Evolutionary conservation across 92 coral and sea anemone genomes (phyloP).

Genomic region (Umimayanthus chanpuru): DNA sequence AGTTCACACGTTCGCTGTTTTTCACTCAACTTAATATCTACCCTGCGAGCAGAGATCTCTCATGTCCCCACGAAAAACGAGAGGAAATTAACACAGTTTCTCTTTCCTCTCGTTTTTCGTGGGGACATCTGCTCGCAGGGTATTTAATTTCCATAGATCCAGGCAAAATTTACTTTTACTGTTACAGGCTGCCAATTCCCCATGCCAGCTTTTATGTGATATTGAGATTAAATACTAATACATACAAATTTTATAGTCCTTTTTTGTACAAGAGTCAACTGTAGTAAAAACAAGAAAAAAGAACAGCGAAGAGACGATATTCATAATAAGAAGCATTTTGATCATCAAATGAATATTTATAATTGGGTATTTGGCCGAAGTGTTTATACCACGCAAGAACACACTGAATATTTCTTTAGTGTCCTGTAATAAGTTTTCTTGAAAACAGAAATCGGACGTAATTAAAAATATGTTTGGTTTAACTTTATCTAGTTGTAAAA

Average conservation of each 20-base stretch:
- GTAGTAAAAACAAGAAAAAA: background rate
- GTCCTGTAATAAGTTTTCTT: background rate
- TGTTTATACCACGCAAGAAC: background rate
- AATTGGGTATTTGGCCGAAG: background rate
- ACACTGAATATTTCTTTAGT: background rate
- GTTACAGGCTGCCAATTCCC: background rate
- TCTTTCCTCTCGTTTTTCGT: too few relatives aligned
- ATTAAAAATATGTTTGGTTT: background rate
- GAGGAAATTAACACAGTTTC: too few relatives aligned
- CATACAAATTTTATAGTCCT: background rate
- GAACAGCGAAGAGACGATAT: background rate
- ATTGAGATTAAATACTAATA: background rate
- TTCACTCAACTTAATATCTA: background rate
- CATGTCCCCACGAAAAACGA: too few relatives aligned
- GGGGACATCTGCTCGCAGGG: too few relatives aligned
- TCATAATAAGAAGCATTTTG: background rate
- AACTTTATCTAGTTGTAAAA: background rate
- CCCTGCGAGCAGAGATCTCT: too few relatives aligned
- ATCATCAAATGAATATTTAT: constrained; percentile 1
- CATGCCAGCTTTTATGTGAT: background rate
- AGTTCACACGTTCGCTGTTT: too few relatives aligned
- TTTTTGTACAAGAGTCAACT: background rate
- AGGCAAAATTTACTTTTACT: background rate
- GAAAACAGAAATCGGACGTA: too few relatives aligned
- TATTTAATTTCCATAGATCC: background rate